These are phyloP conservation scores for Clunio marinus DNA, from an alignment of 2,888 invertebrate genomes.

Conservation along the genomic window DNA sequence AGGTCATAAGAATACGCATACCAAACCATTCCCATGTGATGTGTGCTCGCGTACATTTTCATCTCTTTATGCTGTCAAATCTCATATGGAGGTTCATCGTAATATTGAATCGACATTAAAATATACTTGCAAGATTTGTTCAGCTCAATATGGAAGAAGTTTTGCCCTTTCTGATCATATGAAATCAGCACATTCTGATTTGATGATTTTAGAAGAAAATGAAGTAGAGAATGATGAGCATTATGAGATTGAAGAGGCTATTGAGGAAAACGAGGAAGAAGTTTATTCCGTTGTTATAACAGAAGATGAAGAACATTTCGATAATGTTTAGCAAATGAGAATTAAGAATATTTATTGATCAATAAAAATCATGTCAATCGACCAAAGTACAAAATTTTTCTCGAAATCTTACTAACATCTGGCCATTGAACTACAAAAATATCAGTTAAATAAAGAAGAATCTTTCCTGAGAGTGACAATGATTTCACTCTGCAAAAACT, in stretches of 20 bases:
- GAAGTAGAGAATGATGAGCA: neutral
- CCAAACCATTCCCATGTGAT: conserved; percentile 72
- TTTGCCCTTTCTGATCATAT: conserved; percentile 72
- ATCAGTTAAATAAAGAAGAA: conserved; percentile 79
- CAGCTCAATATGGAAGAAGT: conserved; percentile 67
- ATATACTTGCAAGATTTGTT: conserved; percentile 66
- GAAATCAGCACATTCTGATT: conserved; percentile 61
- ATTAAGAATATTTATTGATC: conserved; percentile 20
- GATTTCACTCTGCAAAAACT: conserved; percentile 90
- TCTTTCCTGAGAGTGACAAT: conserved; percentile 82
- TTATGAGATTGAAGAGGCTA: conserved; percentile 13
- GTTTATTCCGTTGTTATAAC: conserved; percentile 39
- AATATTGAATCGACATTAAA: conserved; percentile 63
- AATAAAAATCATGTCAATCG: conserved; percentile 59
- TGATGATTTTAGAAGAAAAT: conserved; percentile 43
- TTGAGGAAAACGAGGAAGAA: conserved; percentile 32
- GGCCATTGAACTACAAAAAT: conserved; percentile 92
- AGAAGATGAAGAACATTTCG: too few relatives aligned
- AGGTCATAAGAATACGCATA: conserved; percentile 76
- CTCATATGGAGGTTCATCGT: conserved; percentile 70
- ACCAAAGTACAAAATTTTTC: conserved; percentile 71
- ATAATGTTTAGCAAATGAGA: conserved; percentile 39
- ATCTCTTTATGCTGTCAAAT: conserved; percentile 69
- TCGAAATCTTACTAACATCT: conserved; percentile 60
- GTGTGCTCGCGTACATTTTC: conserved; percentile 75